phyloP scores from a whole-genome alignment of 2,888 invertebrate species.

The Parnassius orleans region DNA sequence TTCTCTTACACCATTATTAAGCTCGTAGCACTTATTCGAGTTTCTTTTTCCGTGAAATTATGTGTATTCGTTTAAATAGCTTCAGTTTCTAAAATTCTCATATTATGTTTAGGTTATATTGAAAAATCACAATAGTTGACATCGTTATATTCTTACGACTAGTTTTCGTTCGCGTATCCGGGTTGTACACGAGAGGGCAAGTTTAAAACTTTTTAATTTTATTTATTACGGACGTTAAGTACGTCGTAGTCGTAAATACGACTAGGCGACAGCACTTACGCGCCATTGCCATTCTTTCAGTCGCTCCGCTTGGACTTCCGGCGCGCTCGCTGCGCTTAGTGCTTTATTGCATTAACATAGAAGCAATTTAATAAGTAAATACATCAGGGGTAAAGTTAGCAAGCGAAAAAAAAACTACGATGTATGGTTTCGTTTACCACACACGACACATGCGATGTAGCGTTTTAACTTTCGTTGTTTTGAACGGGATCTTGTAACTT shows the following conservation, averaged over 20 bases:
- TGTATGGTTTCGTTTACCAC: not conserved
- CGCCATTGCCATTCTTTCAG: constrained; percentile 5
- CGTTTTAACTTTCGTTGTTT: too few relatives aligned
- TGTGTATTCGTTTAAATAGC: too few relatives aligned
- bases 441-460: not conserved
- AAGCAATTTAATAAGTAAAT: constrained; percentile 1
- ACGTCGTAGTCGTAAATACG: constrained; percentile 13
- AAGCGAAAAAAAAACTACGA: not conserved
- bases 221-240: constrained; percentile 15
- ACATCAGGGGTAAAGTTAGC: not conserved
- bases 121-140: not conserved
- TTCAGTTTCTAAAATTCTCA: too few relatives aligned
- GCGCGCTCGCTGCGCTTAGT: not conserved
- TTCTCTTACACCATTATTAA: too few relatives aligned
- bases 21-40: too few relatives aligned
- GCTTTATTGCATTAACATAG: constrained; percentile 6
- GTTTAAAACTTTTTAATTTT: constrained; percentile 14
- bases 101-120: not conserved
- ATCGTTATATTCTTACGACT: not conserved
- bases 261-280: constrained; percentile 15
- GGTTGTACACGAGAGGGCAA: not conserved
- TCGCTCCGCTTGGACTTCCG: constrained; percentile 6
- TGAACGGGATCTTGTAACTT: too few relatives aligned
- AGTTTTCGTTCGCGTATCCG: not conserved
- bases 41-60: too few relatives aligned